phyloP scores from a whole-genome alignment of 2,797 vertebrate species.

The Glyptemys insculpta region DNA sequence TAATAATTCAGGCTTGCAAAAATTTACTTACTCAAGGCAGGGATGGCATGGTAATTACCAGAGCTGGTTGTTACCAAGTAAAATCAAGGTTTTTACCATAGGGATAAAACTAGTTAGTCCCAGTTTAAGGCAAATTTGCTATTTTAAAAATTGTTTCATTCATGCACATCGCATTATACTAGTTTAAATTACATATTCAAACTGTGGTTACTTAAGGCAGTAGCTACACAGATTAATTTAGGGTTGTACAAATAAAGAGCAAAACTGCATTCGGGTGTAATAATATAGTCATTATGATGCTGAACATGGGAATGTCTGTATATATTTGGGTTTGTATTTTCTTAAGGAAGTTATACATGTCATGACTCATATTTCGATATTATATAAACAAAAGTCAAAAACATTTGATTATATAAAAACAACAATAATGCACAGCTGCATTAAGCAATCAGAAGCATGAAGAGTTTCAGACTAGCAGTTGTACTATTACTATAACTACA shows the following conservation, averaged over 20 bases:
- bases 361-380: not conserved
- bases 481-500: not conserved
- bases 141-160: not conserved
- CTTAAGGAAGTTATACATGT: not conserved
- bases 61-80: not conserved
- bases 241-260: not conserved
- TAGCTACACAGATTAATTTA: not conserved
- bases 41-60: not conserved
- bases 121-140: not conserved
- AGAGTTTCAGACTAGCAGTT: not conserved
- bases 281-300: not conserved
- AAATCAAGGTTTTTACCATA: not conserved
- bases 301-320: not conserved
- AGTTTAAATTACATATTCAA: not conserved
- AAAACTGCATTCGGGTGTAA: not conserved
- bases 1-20: not conserved
- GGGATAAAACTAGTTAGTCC: not conserved
- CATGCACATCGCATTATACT: not conserved
- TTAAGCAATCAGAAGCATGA: not conserved
- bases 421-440: not conserved
- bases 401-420: not conserved
- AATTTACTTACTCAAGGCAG: not conserved
- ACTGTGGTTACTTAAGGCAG: not conserved
- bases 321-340: not conserved
- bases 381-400: too few relatives aligned